Evolutionary conservation across 2,113 vertebrate genomes (phyloP), one percentile per base, ranked within the genome.

Genomic region (Oriolus oriolus): DNA sequence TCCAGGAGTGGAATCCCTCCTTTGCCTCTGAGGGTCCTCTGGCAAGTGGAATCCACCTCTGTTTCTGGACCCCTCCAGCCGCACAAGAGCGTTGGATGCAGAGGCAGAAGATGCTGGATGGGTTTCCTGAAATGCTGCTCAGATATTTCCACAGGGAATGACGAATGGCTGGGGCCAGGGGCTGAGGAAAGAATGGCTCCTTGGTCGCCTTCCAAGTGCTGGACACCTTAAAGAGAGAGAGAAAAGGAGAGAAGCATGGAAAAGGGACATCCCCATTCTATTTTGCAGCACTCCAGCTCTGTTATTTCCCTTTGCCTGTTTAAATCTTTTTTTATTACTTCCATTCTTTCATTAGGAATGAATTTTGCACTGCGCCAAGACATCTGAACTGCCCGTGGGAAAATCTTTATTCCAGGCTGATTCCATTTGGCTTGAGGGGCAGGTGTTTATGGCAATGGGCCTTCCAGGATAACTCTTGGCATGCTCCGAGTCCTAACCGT

Each of bases 1-100:
- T 13, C 26, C 33, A 50, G 37, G 2, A 28, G 6, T 22, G 1
- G 1, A 44, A n/a, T 5, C 13, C 7, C 15, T 41, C 28, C 59
- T 33, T 45, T 56, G 16, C 28, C 61, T 44, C 23, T 20, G 27
- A 42, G 50, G 8, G 6, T 59, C 8, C 11, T 42, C 21, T 31
- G 18, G 18, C 28, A 39, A 44, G 24, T 8, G 14, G 33, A 41
- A 52, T 10, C 18, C 21, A 37, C 30, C 22, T 61, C 12, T 30
- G 0, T 21, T 59, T 82, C 50, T 44, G 64, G 33, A 66, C 9
- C 4, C 24, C 11, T 8, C 15, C 13, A 26, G 13, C 24, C 30
- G 33, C 3, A 2, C 37, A 8, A 37, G n/a, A 57, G 42, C 8
- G 19, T 1, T 70, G 84, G 50, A 27, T 52, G 16, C 22, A 63